phyloP scores from a whole-genome alignment of 1,140 invertebrate genomes.

The Papilio glaucus region DNA sequence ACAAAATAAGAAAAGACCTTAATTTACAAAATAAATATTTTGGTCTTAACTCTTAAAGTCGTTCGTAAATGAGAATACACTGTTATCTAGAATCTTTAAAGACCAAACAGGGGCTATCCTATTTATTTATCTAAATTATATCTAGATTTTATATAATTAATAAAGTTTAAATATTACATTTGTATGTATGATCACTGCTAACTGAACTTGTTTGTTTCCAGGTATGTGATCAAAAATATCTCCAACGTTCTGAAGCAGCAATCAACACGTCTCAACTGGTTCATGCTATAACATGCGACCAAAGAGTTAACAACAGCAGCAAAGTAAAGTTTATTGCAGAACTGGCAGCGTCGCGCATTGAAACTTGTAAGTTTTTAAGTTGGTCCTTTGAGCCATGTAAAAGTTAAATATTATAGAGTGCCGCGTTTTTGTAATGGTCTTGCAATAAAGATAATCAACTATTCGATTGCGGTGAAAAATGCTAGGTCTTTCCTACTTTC shows the following conservation, averaged over 20 bases:
- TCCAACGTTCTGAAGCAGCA: conserved; percentile 41
- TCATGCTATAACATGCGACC: conserved; percentile 39
- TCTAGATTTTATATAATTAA: too few relatives aligned
- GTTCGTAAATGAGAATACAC: too few relatives aligned
- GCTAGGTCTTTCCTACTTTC: background rate
- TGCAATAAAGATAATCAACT: conserved; percentile 1
- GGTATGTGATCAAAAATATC: conserved; percentile 48
- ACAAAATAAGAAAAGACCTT: too few relatives aligned
- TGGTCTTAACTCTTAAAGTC: too few relatives aligned
- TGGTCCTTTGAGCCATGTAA: conserved; percentile 51
- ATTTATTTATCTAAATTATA: too few relatives aligned
- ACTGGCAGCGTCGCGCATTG: conserved; percentile 50
- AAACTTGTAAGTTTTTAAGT: conserved; percentile 55
- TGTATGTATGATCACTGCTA: too few relatives aligned
- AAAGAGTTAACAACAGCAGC: conserved; percentile 56
- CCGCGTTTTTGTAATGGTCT: conserved; percentile 40
- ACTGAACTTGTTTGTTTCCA: conserved; percentile 46
- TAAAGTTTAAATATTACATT: too few relatives aligned
- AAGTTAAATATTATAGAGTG: conserved; percentile 49
- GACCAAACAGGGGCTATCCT: too few relatives aligned
- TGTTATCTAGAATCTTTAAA: too few relatives aligned
- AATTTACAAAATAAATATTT: too few relatives aligned
- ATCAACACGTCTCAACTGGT: conserved; percentile 50
- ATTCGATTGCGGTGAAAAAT: background rate
- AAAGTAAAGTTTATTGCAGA: conserved; percentile 55